Percentiles rank a stretch among this genome's conserved stretches.
Conservation (phyloP, 2,888 invertebrate genomes). For the Drosophila demipolita region DNA sequence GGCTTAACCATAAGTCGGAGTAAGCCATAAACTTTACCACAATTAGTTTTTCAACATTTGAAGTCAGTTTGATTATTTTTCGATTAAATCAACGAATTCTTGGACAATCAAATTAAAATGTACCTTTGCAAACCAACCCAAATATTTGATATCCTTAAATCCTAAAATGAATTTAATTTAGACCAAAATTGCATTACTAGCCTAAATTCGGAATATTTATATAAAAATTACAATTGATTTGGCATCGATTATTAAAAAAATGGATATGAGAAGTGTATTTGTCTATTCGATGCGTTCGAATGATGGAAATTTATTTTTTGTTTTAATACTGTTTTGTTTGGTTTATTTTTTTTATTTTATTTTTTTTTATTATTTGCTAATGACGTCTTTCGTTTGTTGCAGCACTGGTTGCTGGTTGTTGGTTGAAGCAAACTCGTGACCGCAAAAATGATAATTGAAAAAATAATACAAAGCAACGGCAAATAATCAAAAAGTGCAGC, state of each 20-base stretch:
- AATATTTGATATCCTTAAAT: neutral
- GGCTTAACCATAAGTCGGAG: neutral
- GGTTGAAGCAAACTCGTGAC: slow-evolving; percentile 40
- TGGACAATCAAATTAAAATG: neutral
- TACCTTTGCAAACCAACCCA: too few species aligned
- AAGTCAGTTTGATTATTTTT: neutral
- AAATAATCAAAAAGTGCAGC: slow-evolving; percentile 17
- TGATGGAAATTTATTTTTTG: slow-evolving; percentile 5
- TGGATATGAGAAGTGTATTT: slow-evolving; percentile 18
- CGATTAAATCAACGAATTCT: neutral
- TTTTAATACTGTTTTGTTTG: neutral
- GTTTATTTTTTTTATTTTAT: neutral
- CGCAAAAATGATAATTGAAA: slow-evolving; percentile 37
- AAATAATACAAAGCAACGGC: slow-evolving; percentile 13
- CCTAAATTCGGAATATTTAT: neutral
- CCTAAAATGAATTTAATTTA: neutral
- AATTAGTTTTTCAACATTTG: neutral
- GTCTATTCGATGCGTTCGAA: slow-evolving; percentile 6
- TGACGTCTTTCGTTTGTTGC: slow-evolving; percentile 55
- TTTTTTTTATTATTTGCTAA: slow-evolving; percentile 26
- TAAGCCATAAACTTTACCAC: neutral
- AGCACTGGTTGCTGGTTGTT: slow-evolving; percentile 22
- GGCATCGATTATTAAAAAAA: neutral
- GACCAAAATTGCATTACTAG: neutral
- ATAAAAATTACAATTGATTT: neutral